A percentile compares a stretch with the other conserved stretches of the same genome.
These are phyloP conservation scores for Perizoma affinitatum DNA, from an alignment of 2,888 invertebrate species.

Conservation along the genomic window DNA sequence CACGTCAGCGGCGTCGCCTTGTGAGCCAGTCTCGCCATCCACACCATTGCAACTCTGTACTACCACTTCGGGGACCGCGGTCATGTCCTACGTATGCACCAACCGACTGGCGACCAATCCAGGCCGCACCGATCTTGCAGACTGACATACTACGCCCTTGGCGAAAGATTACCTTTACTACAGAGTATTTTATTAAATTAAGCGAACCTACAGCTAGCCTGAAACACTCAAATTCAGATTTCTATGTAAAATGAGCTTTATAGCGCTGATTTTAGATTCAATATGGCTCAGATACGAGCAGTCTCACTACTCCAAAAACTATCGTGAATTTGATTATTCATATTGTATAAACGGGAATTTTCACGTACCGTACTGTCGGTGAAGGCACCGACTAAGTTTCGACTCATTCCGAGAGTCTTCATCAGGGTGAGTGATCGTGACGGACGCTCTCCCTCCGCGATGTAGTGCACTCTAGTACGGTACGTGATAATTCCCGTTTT, in stretches of 20 bases:
- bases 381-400: too few relatives aligned
- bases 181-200: slow-evolving; percentile 81
- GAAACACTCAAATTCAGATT: slow-evolving; percentile 10
- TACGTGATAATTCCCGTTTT: too few relatives aligned
- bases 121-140: slow-evolving; percentile 59
- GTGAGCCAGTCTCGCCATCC: slow-evolving; percentile 54
- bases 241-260: slow-evolving; percentile 6
- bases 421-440: too few relatives aligned
- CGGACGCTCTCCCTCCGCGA: too few relatives aligned
- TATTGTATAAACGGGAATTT: too few relatives aligned
- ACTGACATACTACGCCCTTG: slow-evolving; percentile 79
- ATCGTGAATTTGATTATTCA: too few relatives aligned
- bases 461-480: too few relatives aligned
- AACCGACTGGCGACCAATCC: slow-evolving; percentile 60
- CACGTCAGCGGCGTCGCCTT: slow-evolving; percentile 47
- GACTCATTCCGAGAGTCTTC: too few relatives aligned
- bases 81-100: slow-evolving; percentile 60
- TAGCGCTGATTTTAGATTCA: slow-evolving; percentile 9
- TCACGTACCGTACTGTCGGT: too few relatives aligned
- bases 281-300: background rate
- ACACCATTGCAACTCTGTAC: slow-evolving; percentile 76
- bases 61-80: slow-evolving; percentile 69
- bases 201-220: slow-evolving; percentile 51
- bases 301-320: background rate
- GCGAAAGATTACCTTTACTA: slow-evolving; percentile 79